phyloP scores from a whole-genome alignment of 2,113 vertebrate species.

The Xiphorhynchus elegans region DNA sequence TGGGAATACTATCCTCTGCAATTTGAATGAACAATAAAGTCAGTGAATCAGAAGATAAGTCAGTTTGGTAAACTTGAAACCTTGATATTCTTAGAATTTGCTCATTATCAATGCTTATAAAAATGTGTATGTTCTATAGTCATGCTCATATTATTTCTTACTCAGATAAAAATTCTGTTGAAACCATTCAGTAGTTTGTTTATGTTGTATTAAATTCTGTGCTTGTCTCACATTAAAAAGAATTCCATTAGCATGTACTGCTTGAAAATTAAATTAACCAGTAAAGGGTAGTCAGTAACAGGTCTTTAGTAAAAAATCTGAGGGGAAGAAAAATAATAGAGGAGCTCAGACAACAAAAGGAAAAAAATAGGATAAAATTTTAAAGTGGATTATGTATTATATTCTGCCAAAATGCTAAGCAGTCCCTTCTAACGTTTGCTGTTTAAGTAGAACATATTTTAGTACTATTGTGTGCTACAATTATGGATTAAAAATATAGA shows the following conservation, averaged over 20 bases:
- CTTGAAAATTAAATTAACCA: background rate
- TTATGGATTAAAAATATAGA: background rate
- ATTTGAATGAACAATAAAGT: background rate
- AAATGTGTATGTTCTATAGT: background rate
- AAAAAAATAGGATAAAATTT: background rate
- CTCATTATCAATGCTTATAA: background rate
- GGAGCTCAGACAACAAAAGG: background rate
- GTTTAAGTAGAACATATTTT: background rate
- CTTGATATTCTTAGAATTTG: background rate
- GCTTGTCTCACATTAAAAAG: background rate
- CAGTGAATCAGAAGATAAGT: background rate
- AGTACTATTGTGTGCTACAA: background rate
- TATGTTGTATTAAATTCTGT: background rate
- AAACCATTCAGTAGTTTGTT: background rate
- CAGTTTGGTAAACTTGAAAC: background rate
- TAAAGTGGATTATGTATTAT: rapidly evolving
- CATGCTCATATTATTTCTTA: background rate
- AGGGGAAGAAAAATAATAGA: rapidly evolving
- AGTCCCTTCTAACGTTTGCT: background rate
- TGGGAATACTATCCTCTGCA: background rate
- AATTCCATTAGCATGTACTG: background rate
- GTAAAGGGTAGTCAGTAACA: background rate
- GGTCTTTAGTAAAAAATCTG: rapidly evolving
- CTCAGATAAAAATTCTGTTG: background rate
- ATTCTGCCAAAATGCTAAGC: background rate